A percentile compares a stretch with the other conserved stretches of the same genome.
phyloP scores from a whole-genome alignment of 1,140 invertebrate genomes.

The Micrasema longulum region DNA sequence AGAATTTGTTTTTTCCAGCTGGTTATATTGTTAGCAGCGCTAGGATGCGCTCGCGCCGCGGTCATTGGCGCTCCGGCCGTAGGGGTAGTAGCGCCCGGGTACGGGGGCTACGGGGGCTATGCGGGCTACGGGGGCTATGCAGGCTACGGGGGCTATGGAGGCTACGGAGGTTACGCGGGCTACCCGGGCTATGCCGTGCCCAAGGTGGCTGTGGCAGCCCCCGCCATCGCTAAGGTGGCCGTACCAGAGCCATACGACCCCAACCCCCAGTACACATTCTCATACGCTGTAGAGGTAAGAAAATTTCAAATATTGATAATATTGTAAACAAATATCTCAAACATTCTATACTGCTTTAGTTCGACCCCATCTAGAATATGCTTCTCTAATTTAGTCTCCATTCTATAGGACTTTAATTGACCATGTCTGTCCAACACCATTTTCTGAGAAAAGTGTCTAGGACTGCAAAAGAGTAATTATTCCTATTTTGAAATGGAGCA shows the following conservation, averaged over 20 bases:
- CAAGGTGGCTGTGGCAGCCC: conserved; percentile 49
- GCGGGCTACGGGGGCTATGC: conserved; percentile 12
- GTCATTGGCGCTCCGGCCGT: not conserved
- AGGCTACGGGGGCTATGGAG: conserved; percentile 13
- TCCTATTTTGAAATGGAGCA: no score
- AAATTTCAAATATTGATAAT: no score
- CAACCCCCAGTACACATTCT: conserved; percentile 70
- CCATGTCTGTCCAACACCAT: no score
- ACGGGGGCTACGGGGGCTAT: conserved; percentile 1
- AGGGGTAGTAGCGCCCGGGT: not conserved
- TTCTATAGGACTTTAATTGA: no score
- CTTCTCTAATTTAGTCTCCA: no score
- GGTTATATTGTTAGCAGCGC: not conserved
- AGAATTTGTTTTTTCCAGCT: no score
- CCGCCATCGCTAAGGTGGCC: conserved; percentile 63
- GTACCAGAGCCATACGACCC: conserved; percentile 68
- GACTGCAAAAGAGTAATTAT: no score
- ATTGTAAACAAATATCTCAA: no score
- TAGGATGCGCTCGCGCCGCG: not conserved
- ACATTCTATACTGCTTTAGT: no score
- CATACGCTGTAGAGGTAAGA: conserved; percentile 69
- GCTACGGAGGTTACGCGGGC: conserved; percentile 21
- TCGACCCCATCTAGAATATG: no score
- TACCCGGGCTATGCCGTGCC: conserved; percentile 17
- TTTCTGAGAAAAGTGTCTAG: no score